Evolutionary conservation across 2,113 vertebrate genomes (phyloP).

Genomic region (Urocynchramus pylzowi): DNA sequence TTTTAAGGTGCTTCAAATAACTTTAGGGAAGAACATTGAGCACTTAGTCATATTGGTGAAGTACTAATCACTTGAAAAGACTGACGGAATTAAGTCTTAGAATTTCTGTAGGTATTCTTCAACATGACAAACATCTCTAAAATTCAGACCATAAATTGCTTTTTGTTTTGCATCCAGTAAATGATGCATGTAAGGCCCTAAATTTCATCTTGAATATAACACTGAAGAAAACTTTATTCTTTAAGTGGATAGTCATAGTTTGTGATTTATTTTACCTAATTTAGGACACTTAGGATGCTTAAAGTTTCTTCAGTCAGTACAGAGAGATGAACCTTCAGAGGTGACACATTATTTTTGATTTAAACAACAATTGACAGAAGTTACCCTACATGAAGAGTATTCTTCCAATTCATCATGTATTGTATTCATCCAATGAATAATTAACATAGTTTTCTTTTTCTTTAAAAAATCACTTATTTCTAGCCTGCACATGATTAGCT

Average conservation of each 20-base stretch:
- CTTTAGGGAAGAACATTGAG: neutral
- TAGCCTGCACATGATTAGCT: neutral
- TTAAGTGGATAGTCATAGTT: neutral
- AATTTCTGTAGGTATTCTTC: neutral
- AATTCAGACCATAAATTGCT: neutral
- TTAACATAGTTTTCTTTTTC: neutral
- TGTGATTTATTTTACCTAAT: neutral
- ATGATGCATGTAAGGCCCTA: neutral
- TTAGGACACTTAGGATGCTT: neutral
- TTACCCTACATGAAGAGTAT: neutral
- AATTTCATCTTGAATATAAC: neutral
- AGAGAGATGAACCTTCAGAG: neutral
- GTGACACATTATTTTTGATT: neutral
- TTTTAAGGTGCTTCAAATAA: neutral
- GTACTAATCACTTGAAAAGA: neutral
- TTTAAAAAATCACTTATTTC: neutral
- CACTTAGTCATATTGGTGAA: neutral
- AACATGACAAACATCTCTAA: neutral
- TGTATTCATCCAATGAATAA: neutral
- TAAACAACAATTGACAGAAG: neutral
- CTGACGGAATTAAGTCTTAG: neutral
- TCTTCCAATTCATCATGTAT: neutral
- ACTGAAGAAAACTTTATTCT: neutral
- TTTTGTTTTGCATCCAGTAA: neutral
- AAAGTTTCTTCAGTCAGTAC: neutral